Conservation (phyloP, 2,888 invertebrate species). For the Ditylenchus weischeri region DNA sequence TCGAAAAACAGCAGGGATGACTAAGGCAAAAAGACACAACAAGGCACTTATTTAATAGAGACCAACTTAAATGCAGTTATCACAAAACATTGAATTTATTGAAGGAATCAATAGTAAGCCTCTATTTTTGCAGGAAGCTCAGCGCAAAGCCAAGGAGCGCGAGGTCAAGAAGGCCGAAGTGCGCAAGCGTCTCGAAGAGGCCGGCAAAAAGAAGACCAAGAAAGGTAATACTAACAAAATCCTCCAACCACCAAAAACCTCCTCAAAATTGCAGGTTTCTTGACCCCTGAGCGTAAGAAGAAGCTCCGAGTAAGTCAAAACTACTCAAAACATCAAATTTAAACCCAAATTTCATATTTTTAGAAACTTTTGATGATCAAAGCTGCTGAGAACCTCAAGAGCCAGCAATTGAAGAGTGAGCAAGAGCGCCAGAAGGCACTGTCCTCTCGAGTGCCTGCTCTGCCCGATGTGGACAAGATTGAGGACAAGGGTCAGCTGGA, state of each 20-base stretch:
- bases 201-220: conserved; percentile 93
- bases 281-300: conserved; percentile 99
- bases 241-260: neutral
- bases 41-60: no score
- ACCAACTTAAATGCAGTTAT: no score
- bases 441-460: conserved; percentile 86
- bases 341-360: conserved; percentile 6
- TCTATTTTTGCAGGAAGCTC: conserved; percentile 45
- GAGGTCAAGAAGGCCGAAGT: conserved; percentile 94
- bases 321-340: no score
- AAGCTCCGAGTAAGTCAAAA: conserved; percentile 81
- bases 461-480: conserved; percentile 80
- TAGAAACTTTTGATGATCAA: conserved; percentile 98
- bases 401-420: conserved; percentile 97
- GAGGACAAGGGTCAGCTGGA: conserved; percentile 71
- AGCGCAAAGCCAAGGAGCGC: conserved; percentile 94
- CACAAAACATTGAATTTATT: no score
- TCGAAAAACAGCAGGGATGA: no score
- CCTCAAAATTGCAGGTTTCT: conserved; percentile 71
- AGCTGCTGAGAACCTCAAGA: conserved; percentile 98
- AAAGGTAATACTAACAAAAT: conserved; percentile 69
- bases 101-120: no score
- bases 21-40: no score
- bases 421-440: conserved; percentile 93
- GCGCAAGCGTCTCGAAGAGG: conserved; percentile 96